Evolutionary conservation across 2,113 vertebrate genomes (phyloP).

Genomic region (Crotalus tigris): DNA sequence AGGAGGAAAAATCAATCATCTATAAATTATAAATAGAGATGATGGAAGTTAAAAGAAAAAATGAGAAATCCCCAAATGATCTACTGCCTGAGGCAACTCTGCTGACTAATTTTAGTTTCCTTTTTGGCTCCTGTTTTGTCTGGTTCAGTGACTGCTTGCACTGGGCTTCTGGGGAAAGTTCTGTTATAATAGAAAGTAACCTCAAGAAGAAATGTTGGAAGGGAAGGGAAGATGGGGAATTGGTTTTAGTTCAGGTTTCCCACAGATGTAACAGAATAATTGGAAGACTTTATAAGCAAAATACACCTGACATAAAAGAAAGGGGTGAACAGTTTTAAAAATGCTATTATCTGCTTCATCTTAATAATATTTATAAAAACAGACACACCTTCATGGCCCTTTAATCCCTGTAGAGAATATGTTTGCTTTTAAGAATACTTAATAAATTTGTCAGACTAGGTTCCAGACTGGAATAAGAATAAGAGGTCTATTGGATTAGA

Average conservation of each 20-base stretch:
- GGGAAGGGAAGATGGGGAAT: not conserved
- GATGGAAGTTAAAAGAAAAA: constrained; percentile 50
- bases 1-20: constrained; percentile 24
- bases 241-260: not conserved
- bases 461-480: not conserved
- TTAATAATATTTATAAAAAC: not conserved
- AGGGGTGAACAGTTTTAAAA: not conserved
- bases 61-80: constrained; percentile 48
- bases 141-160: not conserved
- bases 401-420: not conserved
- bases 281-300: not conserved
- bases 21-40: constrained; percentile 51
- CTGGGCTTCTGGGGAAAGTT: not conserved
- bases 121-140: constrained; percentile 8
- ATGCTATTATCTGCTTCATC: not conserved
- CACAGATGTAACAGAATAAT: not conserved
- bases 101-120: constrained; percentile 61
- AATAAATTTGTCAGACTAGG: not conserved
- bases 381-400: not conserved
- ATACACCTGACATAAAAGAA: not conserved
- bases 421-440: not conserved
- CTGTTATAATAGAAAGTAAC: not conserved
- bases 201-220: not conserved
- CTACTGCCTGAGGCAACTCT: constrained; percentile 47
- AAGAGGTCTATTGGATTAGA: not conserved